Conservation (phyloP, 1,140 invertebrate genomes). For the Bombus fervidus region DNA sequence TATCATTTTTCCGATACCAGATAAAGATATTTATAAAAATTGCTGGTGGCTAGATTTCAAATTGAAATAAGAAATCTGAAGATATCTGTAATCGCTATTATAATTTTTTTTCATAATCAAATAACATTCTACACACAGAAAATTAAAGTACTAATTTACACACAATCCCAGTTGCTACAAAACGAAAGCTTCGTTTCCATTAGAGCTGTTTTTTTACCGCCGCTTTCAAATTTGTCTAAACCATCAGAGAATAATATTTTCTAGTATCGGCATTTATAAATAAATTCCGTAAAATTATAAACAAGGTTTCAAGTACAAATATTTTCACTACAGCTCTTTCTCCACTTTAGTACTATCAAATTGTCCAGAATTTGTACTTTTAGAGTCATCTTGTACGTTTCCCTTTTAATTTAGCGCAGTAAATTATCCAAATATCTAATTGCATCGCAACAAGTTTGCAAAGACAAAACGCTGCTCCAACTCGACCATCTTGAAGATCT, state of each 20-base stretch:
- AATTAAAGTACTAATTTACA: neutral
- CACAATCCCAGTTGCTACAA: too few species aligned
- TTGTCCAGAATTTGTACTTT: neutral
- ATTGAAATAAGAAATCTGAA: too few species aligned
- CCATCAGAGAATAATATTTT: too few species aligned
- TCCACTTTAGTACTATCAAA: accelerated
- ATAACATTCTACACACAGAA: neutral
- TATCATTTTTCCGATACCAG: neutral
- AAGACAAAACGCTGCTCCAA: neutral
- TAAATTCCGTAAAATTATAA: too few species aligned
- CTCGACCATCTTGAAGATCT: neutral
- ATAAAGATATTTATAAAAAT: neutral
- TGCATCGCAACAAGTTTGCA: neutral
- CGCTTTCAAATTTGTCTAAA: neutral
- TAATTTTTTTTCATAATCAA: too few species aligned
- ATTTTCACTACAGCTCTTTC: neutral
- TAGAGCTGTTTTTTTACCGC: neutral
- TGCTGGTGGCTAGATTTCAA: neutral
- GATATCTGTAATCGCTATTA: too few species aligned
- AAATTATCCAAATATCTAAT: neutral
- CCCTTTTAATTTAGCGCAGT: neutral
- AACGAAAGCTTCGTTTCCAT: too few species aligned
- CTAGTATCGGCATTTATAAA: too few species aligned
- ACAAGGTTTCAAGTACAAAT: neutral
- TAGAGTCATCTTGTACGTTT: neutral